Conservation (phyloP, 2,797 vertebrate species). For the Falco berigora region DNA sequence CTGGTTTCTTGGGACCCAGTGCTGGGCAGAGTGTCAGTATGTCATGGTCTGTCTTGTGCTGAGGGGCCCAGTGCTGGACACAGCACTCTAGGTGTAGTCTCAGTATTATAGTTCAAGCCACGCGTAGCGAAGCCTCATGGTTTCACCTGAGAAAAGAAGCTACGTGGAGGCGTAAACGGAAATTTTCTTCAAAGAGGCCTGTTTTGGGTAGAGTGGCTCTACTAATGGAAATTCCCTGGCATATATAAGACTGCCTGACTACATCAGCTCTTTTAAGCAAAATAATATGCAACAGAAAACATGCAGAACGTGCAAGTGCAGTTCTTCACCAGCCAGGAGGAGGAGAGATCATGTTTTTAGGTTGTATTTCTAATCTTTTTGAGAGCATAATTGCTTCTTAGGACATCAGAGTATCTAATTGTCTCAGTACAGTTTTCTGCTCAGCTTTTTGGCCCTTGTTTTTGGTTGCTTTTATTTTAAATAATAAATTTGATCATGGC, state of each 20-base stretch:
- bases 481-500: neutral
- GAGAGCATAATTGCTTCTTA: neutral
- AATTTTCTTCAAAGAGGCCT: neutral
- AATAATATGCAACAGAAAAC: neutral
- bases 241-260: neutral
- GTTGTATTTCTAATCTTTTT: neutral
- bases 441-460: neutral
- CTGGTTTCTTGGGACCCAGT: neutral
- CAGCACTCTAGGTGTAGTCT: neutral
- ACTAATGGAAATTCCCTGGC: neutral
- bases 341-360: neutral
- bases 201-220: neutral
- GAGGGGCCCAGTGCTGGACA: neutral
- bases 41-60: rapidly evolving
- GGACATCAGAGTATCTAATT: neutral
- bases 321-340: neutral
- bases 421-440: neutral
- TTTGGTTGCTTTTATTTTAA: neutral
- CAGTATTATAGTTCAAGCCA: neutral
- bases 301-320: neutral
- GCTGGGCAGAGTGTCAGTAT: neutral
- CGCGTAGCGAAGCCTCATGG: neutral
- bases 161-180: neutral
- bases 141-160: neutral
- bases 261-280: neutral